Conservation (phyloP, 2,113 vertebrate species). For the Petroica traversi region DNA sequence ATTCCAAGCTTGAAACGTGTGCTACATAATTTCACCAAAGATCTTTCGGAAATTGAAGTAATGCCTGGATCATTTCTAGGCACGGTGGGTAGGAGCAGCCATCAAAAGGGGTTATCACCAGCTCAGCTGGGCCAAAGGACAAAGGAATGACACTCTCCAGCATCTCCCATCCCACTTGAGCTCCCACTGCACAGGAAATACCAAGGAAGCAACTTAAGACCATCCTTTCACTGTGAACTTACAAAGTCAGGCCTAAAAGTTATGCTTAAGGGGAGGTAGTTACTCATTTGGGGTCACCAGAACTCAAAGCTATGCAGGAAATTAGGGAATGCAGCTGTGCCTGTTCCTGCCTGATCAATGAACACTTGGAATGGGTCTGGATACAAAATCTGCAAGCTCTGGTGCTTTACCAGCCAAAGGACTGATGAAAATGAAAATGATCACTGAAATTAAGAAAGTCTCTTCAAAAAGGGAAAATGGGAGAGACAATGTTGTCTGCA, state of each 20-base stretch:
- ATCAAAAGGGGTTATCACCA: not conserved
- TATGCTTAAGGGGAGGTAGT: not conserved
- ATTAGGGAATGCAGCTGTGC: not conserved
- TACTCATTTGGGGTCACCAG: not conserved
- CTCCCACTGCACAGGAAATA: fast-evolving
- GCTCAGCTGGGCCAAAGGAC: not conserved
- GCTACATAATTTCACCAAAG: not conserved
- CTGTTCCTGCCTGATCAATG: not conserved
- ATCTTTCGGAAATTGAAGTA: not conserved
- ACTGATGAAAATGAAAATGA: not conserved
- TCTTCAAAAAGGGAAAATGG: not conserved
- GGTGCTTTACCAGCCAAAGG: not conserved
- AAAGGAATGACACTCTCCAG: not conserved
- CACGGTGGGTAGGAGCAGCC: not conserved
- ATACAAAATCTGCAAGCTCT: not conserved
- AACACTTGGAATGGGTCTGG: not conserved
- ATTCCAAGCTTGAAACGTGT: not conserved
- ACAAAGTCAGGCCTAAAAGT: not conserved
- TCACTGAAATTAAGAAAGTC: not conserved
- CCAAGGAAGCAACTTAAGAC: not conserved
- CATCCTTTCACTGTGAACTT: not conserved
- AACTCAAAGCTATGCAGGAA: not conserved
- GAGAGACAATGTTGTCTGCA: not conserved
- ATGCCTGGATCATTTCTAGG: not conserved
- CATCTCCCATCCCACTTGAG: not conserved